Evolutionary conservation across 2,888 invertebrate genomes (phyloP).

Genomic region (Noctua pronuba): DNA sequence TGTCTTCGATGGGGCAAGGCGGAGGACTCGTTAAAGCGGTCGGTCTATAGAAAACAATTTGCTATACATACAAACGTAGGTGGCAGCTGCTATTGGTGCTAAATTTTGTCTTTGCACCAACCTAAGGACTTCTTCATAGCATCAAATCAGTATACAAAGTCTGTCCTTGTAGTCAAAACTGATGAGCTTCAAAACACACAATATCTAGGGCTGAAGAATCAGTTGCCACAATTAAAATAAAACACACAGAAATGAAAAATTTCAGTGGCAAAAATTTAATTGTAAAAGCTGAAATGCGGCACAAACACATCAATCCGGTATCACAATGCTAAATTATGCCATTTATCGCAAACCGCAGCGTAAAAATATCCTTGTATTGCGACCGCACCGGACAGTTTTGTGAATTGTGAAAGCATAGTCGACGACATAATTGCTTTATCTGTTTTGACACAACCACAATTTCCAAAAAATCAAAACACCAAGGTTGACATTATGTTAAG

Average conservation of each 20-base stretch:
- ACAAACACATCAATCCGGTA: neutral
- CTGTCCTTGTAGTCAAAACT: neutral
- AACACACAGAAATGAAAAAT: conserved; percentile 1
- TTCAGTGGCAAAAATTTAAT: neutral
- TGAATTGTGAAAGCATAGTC: neutral
- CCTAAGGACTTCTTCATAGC: neutral
- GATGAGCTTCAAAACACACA: neutral
- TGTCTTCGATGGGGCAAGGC: no score
- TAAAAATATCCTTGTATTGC: conserved; percentile 24
- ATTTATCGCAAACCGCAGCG: conserved; percentile 2
- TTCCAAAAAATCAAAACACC: neutral
- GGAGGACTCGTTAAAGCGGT: no score
- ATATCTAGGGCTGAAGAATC: neutral
- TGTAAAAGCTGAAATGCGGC: neutral
- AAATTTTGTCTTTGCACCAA: no score
- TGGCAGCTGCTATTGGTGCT: no score
- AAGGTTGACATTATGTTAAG: neutral
- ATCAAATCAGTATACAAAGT: neutral
- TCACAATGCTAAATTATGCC: neutral
- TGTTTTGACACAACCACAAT: neutral
- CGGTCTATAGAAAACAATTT: no score
- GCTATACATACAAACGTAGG: no score
- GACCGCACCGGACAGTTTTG: neutral
- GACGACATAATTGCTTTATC: neutral
- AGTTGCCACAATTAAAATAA: neutral